These are phyloP conservation scores for Microctonus brassicae DNA, from an alignment of 2,888 invertebrate genomes.

Conservation along the genomic window DNA sequence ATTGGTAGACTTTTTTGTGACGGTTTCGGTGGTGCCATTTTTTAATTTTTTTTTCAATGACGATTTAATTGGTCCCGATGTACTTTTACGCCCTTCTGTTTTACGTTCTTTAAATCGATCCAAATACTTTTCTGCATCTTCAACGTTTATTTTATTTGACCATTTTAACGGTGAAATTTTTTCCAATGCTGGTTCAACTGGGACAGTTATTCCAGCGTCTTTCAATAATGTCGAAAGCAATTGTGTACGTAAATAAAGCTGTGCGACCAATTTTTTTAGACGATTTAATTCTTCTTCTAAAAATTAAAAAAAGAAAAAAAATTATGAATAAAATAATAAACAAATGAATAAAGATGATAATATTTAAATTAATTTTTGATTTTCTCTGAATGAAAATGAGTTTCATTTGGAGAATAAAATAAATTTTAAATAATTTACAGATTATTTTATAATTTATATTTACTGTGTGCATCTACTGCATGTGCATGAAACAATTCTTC, in stretches of 20 bases:
- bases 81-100: constrained; percentile 56
- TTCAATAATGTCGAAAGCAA: constrained; percentile 62
- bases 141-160: constrained; percentile 67
- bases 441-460: constrained; percentile 32
- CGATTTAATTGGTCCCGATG: constrained; percentile 53
- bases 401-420: no score
- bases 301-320: constrained; percentile 23
- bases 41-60: constrained; percentile 56
- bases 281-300: constrained; percentile 65
- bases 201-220: constrained; percentile 66
- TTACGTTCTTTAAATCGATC: constrained; percentile 56
- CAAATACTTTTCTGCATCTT: constrained; percentile 58
- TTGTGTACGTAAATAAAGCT: constrained; percentile 63
- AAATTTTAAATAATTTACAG: no score
- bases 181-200: constrained; percentile 66
- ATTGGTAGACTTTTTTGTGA: constrained; percentile 46
- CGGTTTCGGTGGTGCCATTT: constrained; percentile 40
- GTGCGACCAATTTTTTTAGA: constrained; percentile 63
- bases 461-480: constrained; percentile 65
- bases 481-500: constrained; percentile 62
- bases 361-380: neutral
- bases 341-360: neutral
- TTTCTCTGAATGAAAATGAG: no score
- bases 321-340: neutral
- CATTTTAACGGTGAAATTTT: constrained; percentile 66